Evolutionary conservation across 2,113 vertebrate species (phyloP), one percentile per base, ranked within the genome.

Genomic region (Eolophus roseicapilla): DNA sequence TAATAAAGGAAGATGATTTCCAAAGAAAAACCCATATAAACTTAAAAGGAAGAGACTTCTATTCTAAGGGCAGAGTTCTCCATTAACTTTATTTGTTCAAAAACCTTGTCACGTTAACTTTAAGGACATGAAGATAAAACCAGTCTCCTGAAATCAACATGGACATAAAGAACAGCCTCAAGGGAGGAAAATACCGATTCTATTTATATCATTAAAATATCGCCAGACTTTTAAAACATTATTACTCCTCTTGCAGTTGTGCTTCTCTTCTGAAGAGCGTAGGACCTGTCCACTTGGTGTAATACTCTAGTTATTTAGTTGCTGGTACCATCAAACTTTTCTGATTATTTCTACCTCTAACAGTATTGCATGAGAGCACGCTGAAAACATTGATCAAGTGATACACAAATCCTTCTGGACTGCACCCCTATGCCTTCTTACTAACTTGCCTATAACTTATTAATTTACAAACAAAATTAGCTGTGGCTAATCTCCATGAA

Each of bases 381-480:
- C 8, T 75, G 74, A 67, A 88, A 90, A 69, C 12, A 78, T 3
- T 10, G 28, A 68, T 46, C 47, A 69, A 93, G 71, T 1, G 24
- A 76, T 44, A 47, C 53, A 71, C 3, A 2, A 70, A 59, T 85
- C 91, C 49, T 90, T 37, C 86, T 78, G 57, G n/a, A 76, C 75
- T 64, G 59, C 55, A 81, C 37, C 37, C 65, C 53, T 43, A 46
- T 10, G 55, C 52, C 35, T 80, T 62, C 65, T 35, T 83, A 62
- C 25, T 74, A 90, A 85, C 63, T 87, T 92, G 57, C 50, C 60
- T 75, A 31, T 82, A 94, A 93, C 91, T 90, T 94, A 57, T 3
- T 90, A 59, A 88, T 90, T 95, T 93, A 95, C 89, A 93, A 95
- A 94, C 64, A 97, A 97, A 97, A 96, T 74, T 91, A 91, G 86